Evolutionary conservation across 2,797 vertebrate species (phyloP), one percentile per base, ranked within the genome.

Genomic region (Bradypodion pumilum): DNA sequence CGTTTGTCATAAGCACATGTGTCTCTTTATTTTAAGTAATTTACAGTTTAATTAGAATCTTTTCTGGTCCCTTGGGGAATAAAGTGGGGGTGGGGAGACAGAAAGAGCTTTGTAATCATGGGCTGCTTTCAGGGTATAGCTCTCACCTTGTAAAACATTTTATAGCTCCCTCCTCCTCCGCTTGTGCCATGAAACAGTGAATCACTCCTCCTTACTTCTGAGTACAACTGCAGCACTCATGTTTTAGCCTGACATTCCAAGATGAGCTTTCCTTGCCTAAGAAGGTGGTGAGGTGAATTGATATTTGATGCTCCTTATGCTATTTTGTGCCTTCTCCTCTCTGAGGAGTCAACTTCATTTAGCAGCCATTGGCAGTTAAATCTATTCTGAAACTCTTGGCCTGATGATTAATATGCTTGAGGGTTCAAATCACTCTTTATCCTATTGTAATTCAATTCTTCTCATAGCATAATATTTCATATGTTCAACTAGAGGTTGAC

Each of bases 391-490:
- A 94, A 91, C 91, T 92, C 78, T 89, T 93, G 86, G 79, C 87
- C 87, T 65, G 92, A 95, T 97, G 97, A 98, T 98, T 97, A 96
- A 98, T 97, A 95, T 95, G 92, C 81, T 84, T 88, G 85, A 94
- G 96, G 92, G 94, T 95, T 96, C 95, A 95, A 96, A 95, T 95
- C 95, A 95, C 90, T 87, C 88, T 90, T 94, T 82, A 37, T 87
- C 93, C 93, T 91, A 92, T 92, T 94, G 86, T 93, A 93, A 82
- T 85, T 75, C 86, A 83, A 95, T 92, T 93, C 92, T 96, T 96
- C 96, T 95, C 91, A 94, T 95, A 96, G 97, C 96, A 93, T 97
- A 97, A 95, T 93, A 60, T 98, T 98, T 98, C 97, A 95, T 96
- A 93, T 95, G 94, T 96, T 97, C 95, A 96, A 95, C 97, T 95